Base-by-base conservation (phyloP, 1,140 invertebrate species). In the Cheumatopsyche charites region DNA sequence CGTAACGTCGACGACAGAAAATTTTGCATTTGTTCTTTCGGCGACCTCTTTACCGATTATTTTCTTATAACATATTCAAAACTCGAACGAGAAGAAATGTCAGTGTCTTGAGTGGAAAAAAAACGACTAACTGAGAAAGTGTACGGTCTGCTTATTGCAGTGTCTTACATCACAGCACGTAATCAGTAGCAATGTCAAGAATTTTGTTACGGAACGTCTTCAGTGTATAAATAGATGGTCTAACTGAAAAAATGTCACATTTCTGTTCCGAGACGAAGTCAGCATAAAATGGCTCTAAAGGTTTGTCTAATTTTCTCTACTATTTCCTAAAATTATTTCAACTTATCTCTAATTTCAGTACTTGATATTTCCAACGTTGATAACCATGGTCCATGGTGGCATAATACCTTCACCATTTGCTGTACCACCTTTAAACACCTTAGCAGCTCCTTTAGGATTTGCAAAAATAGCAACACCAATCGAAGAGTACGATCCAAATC, bases 401-500 rank as follows among this genome's bases (percentile, higher is more conserved):
- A 62, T 67, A n/a, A n/a, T 75, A 43, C 26, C 47, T 17, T 76
- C 78, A 62, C 65, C 79, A 6, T 72, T 67, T 3, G 75, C 80
- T 4, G 71, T 36, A 36, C 29, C 29, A 36, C 29, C 78, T n/a
- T n/a, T n/a, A n/a, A n/a, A n/a, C 0, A 73, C 79, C 0, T 73
- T 79, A 0, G 85, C 83, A 47, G 13, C 43, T 6, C 43, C 43
- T n/a, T 12, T 26, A 12, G 21, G 21, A 17, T 58, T 23, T 12
- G 55, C 55, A 25, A 78, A 79, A 26, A 75, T 75, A 45, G 78
- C 77, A 17, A 75, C 58, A 29, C 76, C 81, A 19, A 82, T 82
- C 9, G 29, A 36, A n/a, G 82, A 83, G 26, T 87, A 85, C 73
- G 85, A 86, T 75, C 81, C 84, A 0, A 82, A 86, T 72, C 86